Evolutionary conservation across 2,797 vertebrate species (phyloP).

Genomic region (Alosa sapidissima): DNA sequence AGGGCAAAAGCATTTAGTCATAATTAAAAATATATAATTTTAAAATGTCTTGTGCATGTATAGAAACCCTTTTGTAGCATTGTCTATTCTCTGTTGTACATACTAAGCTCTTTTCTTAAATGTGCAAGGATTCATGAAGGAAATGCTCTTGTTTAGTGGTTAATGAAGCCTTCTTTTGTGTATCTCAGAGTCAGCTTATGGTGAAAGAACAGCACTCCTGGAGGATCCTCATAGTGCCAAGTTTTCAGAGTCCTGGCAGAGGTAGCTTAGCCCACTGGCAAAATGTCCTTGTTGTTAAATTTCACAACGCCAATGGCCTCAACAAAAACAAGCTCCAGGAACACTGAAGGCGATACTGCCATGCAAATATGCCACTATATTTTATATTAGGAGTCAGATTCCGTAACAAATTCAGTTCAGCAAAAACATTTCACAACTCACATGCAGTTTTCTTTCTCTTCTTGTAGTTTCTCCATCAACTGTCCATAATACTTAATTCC

Average conservation of each 20-base stretch:
- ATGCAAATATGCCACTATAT: not conserved
- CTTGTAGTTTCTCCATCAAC: not conserved
- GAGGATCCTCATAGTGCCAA: not conserved
- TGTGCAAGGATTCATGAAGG: not conserved
- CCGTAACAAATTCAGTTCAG: not conserved
- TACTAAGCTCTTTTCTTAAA: not conserved
- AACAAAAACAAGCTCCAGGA: not conserved
- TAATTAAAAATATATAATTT: not conserved
- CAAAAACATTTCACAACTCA: not conserved
- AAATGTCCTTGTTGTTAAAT: not conserved
- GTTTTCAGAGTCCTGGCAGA: conserved; percentile 9
- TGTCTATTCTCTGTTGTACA: not conserved
- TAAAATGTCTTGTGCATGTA: not conserved
- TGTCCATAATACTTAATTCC: not conserved
- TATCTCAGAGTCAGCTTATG: not conserved
- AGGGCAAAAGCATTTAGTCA: not conserved
- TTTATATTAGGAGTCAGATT: not conserved
- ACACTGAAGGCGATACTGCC: not conserved
- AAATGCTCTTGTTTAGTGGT: not conserved
- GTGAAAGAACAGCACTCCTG: not conserved
- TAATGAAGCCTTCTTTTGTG: not conserved
- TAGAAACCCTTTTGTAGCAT: not conserved
- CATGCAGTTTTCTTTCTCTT: not conserved
- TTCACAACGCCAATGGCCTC: not conserved
- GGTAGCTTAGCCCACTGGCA: not conserved